Base-by-base conservation (phyloP, 2,113 vertebrate genomes). In the Antechinus flavipes region DNA sequence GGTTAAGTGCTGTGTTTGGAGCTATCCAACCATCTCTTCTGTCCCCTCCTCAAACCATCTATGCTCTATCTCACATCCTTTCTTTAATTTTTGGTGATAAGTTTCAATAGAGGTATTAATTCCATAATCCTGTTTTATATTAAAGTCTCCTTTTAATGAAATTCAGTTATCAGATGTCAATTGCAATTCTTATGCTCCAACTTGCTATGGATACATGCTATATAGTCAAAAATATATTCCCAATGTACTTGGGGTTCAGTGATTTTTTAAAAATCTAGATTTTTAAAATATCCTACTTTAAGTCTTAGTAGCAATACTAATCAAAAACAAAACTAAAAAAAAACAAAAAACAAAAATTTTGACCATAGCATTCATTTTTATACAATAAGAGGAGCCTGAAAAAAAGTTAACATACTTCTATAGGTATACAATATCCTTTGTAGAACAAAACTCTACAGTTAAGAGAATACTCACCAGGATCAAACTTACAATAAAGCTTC, bases 141-240 rank as follows among this genome's bases (percentile, higher is more conserved):
- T 94, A 93, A 97, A 95, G 84, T 97, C 54, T 54, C 46, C 52
- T 95, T 95, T 97, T 58, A 89, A 58, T 90, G 49, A 96, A 89
- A 90, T 94, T 91, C 84, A 8, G 61, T 94, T 94, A 93, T 94
- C 30, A 95, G 95, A 96, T 90, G 35, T 96, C 92, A 84, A 27
- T 89, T 92, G 95, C 16, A 94, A 47, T 90, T 11, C 30, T 90
- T 93, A 96, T 46, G 14, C 49, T 96, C 91, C 50, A 94, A 95
- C 30, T 68, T 68, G n/a, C 68, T 3, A 1, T n/a, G 16, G 61
- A 84, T 2, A 42, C n/a, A 23, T 23, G 16, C n/a, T 35, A 84
- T 23, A 19, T 84, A 84, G n/a, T 2, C 16, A 42, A 84, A 84
- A 84, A 42, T 23, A 84, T n/a, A 84, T 42, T 84, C 35, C n/a